Percentiles rank a stretch among this genome's conserved stretches.
Evolutionary conservation across 92 coral and sea anemone species (phyloP).

Genomic region (Phenganax stokvisi): DNA sequence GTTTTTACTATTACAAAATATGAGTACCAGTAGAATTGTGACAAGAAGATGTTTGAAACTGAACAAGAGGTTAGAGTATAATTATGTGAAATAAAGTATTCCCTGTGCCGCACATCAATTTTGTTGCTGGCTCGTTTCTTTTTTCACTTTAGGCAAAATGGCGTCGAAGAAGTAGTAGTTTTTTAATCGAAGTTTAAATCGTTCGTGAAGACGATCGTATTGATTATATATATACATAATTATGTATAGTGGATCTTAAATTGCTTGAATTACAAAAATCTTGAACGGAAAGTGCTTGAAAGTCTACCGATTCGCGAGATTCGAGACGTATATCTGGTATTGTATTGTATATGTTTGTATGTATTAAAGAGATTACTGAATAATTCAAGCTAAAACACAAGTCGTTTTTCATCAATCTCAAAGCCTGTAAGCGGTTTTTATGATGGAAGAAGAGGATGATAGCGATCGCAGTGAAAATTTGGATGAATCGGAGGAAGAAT

Average conservation of each 20-base stretch:
- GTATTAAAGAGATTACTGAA: too few species aligned
- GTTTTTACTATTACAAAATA: too few species aligned
- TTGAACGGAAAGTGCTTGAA: too few species aligned
- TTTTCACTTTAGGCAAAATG: neutral
- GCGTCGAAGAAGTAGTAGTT: neutral
- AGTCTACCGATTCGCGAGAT: too few species aligned
- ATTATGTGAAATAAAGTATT: neutral
- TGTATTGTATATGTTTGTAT: too few species aligned
- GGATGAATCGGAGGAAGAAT: conserved; percentile 14
- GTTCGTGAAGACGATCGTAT: neutral
- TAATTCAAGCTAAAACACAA: too few species aligned
- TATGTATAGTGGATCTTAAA: too few species aligned
- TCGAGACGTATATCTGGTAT: too few species aligned
- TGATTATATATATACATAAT: neutral
- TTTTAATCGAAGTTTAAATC: neutral
- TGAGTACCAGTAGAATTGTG: too few species aligned
- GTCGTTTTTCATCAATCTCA: too few species aligned
- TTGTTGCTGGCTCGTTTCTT: neutral
- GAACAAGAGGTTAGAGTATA: neutral
- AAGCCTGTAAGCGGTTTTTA: neutral
- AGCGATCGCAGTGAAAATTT: neutral
- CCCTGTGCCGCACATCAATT: neutral
- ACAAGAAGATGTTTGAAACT: too few species aligned
- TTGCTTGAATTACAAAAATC: too few species aligned
- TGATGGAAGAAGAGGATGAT: neutral